Percentiles rank a stretch among this genome's conserved stretches.
phyloP scores from a whole-genome alignment of 2,797 vertebrate genomes.

The Thaleichthys pacificus region DNA sequence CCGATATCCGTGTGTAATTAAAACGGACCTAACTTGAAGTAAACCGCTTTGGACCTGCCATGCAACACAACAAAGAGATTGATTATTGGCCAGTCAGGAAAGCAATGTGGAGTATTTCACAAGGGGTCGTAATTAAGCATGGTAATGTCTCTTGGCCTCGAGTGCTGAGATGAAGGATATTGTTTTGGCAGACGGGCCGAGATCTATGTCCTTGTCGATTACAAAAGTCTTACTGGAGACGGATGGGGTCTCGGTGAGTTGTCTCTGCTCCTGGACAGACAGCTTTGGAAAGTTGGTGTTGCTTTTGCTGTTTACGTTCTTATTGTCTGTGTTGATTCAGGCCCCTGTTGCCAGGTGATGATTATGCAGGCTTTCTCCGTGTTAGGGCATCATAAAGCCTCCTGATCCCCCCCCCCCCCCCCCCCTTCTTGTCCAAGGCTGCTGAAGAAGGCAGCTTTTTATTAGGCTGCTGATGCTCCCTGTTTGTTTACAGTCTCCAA shows the following conservation, averaged over 20 bases:
- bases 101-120: conserved; percentile 11
- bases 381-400: conserved; percentile 1
- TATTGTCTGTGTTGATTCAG: not conserved
- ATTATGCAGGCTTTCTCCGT: not conserved
- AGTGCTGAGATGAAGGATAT: conserved; percentile 10
- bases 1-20: not conserved
- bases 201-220: conserved; percentile 3
- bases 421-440: not conserved
- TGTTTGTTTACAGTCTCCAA: not conserved
- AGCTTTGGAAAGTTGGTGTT: not conserved
- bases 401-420: conserved; percentile 9
- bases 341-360: not conserved
- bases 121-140: conserved; percentile 4
- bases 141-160: not conserved
- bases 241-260: not conserved
- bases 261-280: not conserved
- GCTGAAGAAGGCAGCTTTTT: not conserved
- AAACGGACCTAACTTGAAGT: not conserved
- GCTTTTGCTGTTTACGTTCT: not conserved
- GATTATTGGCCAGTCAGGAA: conserved; percentile 13
- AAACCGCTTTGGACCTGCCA: not conserved
- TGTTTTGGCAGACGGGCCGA: not conserved
- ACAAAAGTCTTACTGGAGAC: conserved; percentile 1
- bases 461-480: not conserved
- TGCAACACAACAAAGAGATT: conserved; percentile 4